Base-by-base conservation (phyloP, 2,113 vertebrate species). In the Sinocyclocheilus rhinocerous region DNA sequence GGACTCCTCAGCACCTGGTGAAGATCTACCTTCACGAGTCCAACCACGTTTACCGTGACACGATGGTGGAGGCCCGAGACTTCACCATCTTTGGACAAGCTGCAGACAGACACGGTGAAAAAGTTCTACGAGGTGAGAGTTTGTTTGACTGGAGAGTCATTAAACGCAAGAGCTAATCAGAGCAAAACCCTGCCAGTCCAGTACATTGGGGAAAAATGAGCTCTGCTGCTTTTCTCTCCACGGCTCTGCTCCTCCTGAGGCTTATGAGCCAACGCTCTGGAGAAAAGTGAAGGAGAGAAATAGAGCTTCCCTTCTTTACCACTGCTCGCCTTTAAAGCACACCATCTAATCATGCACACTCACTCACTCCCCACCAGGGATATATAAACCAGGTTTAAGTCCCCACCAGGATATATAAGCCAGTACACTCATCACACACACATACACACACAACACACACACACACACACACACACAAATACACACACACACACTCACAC, bases 21-120 rank as follows among this genome's bases (percentile, higher is more conserved):
- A 96, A 93, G 67, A 92, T 97, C 70, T 97, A 96, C 90, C 91
- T 96, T 45, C 96, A 97, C 0, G 96, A 97, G 89, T 94, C 96
- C 4, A 95, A 79, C 82, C 90, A 96, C 0, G 96, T 97, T 84
- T 97, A 97, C 90, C 89, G 93, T 20, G 96, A 97, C 65, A 97
- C 94, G 90, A 95, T 97, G 96, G 91, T 94, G 6, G 96, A 96
- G 52, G 94, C 95, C 36, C 92, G 67, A 7, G 96, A 96, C 63
- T 93, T 93, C 1, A 20, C 24, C 0, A 69, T 90, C 76, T 97
- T 96, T 88, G 29, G 96, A 97, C 89, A 96, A 95, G 92, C 93
- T 96, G 48, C 96, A 96, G 87, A n/a, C 39, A 55, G 95, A 96
- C 33, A 86, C 91, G 85, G 93, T 94, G 87, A 96, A 95, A 87